phyloP scores from a whole-genome alignment of 2,113 vertebrate genomes.

The Marmota flaviventris region DNA sequence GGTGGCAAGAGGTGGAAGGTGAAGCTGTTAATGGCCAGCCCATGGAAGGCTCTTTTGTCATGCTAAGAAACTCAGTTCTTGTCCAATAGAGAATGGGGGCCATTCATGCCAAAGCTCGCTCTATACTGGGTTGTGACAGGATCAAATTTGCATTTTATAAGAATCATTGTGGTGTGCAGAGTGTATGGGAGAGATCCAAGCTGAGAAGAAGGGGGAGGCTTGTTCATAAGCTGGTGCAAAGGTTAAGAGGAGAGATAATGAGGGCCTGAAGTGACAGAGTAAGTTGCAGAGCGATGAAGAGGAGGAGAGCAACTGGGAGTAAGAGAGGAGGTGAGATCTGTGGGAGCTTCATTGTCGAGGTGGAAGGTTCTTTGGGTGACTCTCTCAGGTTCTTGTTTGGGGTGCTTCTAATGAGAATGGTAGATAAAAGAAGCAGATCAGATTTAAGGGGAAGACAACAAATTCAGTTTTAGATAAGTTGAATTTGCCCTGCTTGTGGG shows the following conservation, averaged over 20 bases:
- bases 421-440: neutral
- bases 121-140: neutral
- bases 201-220: neutral
- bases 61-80: slow-evolving; percentile 36
- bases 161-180: neutral
- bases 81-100: neutral
- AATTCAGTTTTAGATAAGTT: neutral
- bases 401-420: neutral
- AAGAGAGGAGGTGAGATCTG: neutral
- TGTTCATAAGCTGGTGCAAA: neutral
- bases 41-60: neutral
- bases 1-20: neutral
- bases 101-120: neutral
- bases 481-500: slow-evolving; percentile 17
- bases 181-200: neutral
- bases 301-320: neutral
- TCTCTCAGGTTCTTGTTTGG: neutral
- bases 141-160: neutral
- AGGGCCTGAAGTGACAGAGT: neutral
- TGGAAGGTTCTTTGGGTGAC: neutral
- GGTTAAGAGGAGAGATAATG: neutral
- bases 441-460: neutral
- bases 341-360: neutral
- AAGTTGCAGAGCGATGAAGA: neutral
- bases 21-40: neutral